phyloP scores from a whole-genome alignment of 2,888 invertebrate genomes.

The Oxyteleia sp. region DNA sequence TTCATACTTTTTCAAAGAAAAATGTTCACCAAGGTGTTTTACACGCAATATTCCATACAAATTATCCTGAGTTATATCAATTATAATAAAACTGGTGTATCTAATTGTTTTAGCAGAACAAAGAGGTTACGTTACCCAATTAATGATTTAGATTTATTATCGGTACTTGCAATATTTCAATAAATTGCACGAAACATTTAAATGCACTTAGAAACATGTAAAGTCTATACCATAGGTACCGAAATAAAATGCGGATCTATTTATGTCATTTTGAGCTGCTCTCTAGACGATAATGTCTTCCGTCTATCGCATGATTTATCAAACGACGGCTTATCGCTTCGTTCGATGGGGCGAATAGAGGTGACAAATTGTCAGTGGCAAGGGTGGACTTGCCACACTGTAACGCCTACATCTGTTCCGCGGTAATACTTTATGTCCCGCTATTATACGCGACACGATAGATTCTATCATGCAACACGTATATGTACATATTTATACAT shows the following conservation, averaged over 20 bases:
- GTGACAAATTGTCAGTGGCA: constrained; percentile 82
- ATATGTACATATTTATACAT: constrained; percentile 27
- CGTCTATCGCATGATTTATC: constrained; percentile 86
- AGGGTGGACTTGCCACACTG: constrained; percentile 80
- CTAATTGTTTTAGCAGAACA: too few species aligned
- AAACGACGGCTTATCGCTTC: constrained; percentile 81
- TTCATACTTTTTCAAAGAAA: too few species aligned
- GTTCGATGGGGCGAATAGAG: constrained; percentile 77
- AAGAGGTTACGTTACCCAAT: too few species aligned
- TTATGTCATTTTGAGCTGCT: constrained; percentile 61
- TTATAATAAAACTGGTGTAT: too few species aligned
- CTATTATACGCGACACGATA: constrained; percentile 76
- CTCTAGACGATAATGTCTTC: constrained; percentile 80
- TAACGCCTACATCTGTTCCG: constrained; percentile 83
- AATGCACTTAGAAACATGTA: too few species aligned
- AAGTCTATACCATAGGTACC: too few species aligned
- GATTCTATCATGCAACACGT: constrained; percentile 29
- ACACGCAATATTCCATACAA: too few species aligned
- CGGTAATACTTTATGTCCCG: constrained; percentile 83
- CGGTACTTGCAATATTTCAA: too few species aligned
- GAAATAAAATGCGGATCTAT: constrained; percentile 47
- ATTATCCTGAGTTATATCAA: too few species aligned
- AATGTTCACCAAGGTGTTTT: too few species aligned
- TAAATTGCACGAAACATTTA: too few species aligned
- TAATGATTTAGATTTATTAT: too few species aligned